A percentile compares a stretch with the other conserved stretches of the same genome.
Conservation (phyloP, 2,113 vertebrate genomes). For the Petaurus breviceps region DNA sequence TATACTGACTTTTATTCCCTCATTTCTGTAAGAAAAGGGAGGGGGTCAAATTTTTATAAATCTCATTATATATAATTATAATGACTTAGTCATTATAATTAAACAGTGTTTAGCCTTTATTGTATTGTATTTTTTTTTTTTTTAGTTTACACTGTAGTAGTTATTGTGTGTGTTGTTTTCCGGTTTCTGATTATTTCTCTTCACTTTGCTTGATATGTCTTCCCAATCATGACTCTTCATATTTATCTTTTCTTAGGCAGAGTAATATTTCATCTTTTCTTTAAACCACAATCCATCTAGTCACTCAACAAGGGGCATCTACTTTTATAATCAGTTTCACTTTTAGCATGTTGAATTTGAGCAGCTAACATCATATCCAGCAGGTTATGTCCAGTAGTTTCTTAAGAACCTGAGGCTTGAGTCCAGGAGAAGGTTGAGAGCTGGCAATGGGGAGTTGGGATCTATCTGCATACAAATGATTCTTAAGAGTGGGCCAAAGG, state of each 20-base stretch:
- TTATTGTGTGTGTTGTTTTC: background rate
- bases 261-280: background rate
- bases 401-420: background rate
- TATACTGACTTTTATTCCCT: background rate
- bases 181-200: background rate
- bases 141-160: background rate
- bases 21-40: background rate
- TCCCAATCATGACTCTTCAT: background rate
- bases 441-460: background rate
- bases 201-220: background rate
- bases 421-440: background rate
- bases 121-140: background rate
- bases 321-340: background rate
- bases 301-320: background rate
- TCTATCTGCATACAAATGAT: background rate
- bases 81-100: background rate
- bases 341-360: background rate
- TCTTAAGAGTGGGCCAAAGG: background rate
- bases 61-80: too few relatives aligned
- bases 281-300: background rate
- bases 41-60: background rate
- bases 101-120: accelerated
- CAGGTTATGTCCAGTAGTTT: background rate
- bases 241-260: background rate
- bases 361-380: background rate